phyloP scores from a whole-genome alignment of 2,888 invertebrate genomes.

The Hoplodrina ambigua region DNA sequence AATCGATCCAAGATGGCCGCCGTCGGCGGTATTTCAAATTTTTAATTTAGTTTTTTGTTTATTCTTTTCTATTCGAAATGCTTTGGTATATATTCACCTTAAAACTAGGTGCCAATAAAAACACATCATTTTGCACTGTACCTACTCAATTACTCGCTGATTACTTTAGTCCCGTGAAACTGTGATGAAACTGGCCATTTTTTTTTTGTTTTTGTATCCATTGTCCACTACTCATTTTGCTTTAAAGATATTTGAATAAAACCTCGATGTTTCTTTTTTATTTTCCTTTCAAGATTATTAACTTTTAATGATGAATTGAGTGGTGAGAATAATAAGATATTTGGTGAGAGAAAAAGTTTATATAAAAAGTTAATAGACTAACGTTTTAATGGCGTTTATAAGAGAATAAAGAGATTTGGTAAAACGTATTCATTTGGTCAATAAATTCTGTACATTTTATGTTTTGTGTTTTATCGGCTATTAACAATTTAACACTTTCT shows the following conservation, averaged over 20 bases:
- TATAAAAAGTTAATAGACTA: slow-evolving; percentile 3
- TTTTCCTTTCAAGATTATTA: slow-evolving; percentile 7
- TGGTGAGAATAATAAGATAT: slow-evolving; percentile 22
- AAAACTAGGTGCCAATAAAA: slow-evolving; percentile 45
- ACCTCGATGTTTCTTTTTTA: slow-evolving; percentile 23
- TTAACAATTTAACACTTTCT: no score
- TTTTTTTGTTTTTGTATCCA: slow-evolving; percentile 11
- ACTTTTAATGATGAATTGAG: slow-evolving; percentile 22
- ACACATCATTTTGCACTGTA: slow-evolving; percentile 40
- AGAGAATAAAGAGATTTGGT: slow-evolving; percentile 9
- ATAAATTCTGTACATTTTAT: neutral
- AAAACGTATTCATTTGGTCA: slow-evolving; percentile 6
- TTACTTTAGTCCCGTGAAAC: slow-evolving; percentile 48
- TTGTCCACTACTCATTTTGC: slow-evolving; percentile 22
- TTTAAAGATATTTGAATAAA: slow-evolving; percentile 40
- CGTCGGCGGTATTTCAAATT: no score
- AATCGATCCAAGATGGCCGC: no score
- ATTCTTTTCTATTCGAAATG: no score
- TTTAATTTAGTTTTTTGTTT: no score
- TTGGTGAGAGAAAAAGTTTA: slow-evolving; percentile 8
- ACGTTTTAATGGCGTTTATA: slow-evolving; percentile 13
- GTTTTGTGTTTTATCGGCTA: no score
- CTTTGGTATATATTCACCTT: neutral
- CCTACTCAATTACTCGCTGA: slow-evolving; percentile 44
- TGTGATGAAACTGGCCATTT: slow-evolving; percentile 29